phyloP scores from a whole-genome alignment of 2,888 invertebrate genomes.

The Platycnemis pennipes region DNA sequence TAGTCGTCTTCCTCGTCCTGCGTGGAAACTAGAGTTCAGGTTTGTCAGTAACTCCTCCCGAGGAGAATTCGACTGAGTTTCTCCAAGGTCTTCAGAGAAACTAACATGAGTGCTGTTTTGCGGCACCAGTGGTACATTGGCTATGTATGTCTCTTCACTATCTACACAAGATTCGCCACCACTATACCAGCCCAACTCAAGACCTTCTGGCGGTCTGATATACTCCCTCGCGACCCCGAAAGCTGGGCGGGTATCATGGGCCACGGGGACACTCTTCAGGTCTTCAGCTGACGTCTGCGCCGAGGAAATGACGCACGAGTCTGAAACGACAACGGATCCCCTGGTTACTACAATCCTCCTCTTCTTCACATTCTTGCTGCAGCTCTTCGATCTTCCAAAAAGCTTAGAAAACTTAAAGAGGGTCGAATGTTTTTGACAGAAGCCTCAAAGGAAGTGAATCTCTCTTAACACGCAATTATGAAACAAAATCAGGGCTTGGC shows the following conservation, averaged over 20 bases:
- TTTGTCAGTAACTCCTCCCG: neutral
- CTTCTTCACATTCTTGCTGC: neutral
- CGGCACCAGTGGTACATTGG: neutral
- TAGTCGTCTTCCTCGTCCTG: conserved; percentile 1
- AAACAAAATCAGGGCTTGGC: too few species aligned
- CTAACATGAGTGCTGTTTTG: neutral
- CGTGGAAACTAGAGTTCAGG: neutral
- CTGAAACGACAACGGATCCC: conserved; percentile 64
- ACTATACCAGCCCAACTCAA: conserved; percentile 34
- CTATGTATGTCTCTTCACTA: conserved; percentile 1
- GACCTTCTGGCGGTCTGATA: conserved; percentile 20
- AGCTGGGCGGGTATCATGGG: conserved; percentile 35
- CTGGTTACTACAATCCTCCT: conserved; percentile 47
- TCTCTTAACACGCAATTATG: too few species aligned
- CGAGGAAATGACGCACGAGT: conserved; percentile 43
- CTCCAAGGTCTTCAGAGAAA: neutral
- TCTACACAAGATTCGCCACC: conserved; percentile 20
- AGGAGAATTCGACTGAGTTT: neutral
- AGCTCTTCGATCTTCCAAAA: conserved; percentile 1
- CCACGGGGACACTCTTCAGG: conserved; percentile 24
- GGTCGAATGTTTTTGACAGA: neutral
- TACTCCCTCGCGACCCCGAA: conserved; percentile 51
- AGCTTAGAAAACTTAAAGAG: neutral
- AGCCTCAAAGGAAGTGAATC: too few species aligned
- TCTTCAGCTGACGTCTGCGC: conserved; percentile 48